A percentile compares a stretch with the other conserved stretches of the same genome.
Evolutionary conservation across 2,888 invertebrate species (phyloP).

Genomic region (Spilarctia lutea): DNA sequence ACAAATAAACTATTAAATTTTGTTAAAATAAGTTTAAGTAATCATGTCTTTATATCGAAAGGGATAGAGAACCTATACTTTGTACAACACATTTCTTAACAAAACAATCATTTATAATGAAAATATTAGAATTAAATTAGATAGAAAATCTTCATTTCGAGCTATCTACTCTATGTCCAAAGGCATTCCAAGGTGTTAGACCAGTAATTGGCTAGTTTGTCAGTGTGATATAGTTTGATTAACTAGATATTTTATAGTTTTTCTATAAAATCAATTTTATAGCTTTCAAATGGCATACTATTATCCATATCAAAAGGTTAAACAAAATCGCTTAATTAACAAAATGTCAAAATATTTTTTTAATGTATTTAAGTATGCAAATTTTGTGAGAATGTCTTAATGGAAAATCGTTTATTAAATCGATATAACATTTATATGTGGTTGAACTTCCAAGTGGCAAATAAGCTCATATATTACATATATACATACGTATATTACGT

Average conservation of each 20-base stretch:
- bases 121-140: too few relatives aligned
- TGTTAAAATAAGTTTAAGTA: background rate
- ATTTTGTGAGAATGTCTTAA: slow-evolving; percentile 29
- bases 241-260: background rate
- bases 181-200: too few relatives aligned
- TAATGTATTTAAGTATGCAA: slow-evolving; percentile 26
- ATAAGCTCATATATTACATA: background rate
- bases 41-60: too few relatives aligned
- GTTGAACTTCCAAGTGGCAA: background rate
- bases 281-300: slow-evolving; percentile 6
- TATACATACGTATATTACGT: too few relatives aligned
- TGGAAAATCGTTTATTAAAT: slow-evolving; percentile 18
- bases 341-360: slow-evolving; percentile 22
- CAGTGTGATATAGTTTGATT: background rate
- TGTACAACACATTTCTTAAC: too few relatives aligned
- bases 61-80: too few relatives aligned
- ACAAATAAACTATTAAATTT: too few relatives aligned
- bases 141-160: too few relatives aligned
- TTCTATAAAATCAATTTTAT: slow-evolving; percentile 10
- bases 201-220: background rate
- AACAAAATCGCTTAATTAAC: slow-evolving; percentile 21
- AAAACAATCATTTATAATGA: too few relatives aligned
- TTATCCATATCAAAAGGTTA: slow-evolving; percentile 9
- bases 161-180: too few relatives aligned
- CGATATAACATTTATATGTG: background rate